Percentiles rank a stretch among this genome's conserved stretches.
These are phyloP conservation scores for Podiceps cristatus DNA, from an alignment of 2,113 vertebrate species.

Conservation along the genomic window DNA sequence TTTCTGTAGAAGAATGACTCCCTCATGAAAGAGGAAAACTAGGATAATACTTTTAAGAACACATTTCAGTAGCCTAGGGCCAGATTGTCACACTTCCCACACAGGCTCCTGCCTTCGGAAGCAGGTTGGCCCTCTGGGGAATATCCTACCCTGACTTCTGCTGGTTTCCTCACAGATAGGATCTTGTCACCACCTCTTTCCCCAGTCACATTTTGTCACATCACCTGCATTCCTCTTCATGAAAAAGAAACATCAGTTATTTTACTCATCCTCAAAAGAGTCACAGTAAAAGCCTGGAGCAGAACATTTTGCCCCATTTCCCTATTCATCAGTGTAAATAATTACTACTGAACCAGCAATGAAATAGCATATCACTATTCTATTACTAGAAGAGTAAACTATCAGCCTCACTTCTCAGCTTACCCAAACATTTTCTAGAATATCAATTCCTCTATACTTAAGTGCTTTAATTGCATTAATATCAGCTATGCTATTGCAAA, in stretches of 20 bases:
- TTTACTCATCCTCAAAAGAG: not conserved
- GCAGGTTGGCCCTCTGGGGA: not conserved
- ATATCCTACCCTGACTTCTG: not conserved
- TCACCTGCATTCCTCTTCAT: not conserved
- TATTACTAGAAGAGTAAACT: not conserved
- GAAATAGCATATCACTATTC: not conserved
- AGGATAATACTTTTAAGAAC: not conserved
- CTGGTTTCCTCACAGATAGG: not conserved
- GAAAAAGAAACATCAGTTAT: not conserved
- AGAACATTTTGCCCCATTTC: not conserved
- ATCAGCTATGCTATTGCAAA: not conserved
- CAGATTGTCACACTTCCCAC: not conserved
- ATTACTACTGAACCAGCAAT: not conserved
- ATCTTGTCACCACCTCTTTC: not conserved
- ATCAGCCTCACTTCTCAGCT: not conserved
- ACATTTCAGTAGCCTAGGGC: not conserved
- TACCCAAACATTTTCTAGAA: not conserved
- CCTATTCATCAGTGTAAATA: not conserved
- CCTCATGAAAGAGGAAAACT: not conserved
- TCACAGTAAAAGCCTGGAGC: not conserved
- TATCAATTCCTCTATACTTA: not conserved
- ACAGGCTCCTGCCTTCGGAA: fast-evolving
- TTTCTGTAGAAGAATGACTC: not conserved
- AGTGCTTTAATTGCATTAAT: not conserved
- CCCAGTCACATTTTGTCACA: not conserved